A percentile compares a stretch with the other conserved stretches of the same genome.
phyloP scores from a whole-genome alignment of 1,140 invertebrate genomes.

The Drosophila kikkawai region DNA sequence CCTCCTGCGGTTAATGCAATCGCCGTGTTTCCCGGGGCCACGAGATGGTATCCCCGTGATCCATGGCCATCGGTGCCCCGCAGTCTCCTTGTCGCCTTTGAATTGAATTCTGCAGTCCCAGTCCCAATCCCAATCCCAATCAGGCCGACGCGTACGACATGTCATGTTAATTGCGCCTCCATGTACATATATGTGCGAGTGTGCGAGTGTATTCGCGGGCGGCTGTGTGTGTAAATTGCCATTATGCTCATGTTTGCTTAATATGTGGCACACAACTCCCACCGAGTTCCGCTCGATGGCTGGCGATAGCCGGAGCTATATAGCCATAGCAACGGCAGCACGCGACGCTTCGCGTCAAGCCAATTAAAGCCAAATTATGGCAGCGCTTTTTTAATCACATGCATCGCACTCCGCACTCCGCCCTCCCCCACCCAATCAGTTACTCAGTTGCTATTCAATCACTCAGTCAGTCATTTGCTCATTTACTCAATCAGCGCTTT shows the following conservation, averaged over 20 bases:
- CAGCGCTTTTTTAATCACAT: constrained; percentile 76
- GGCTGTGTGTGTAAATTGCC: constrained; percentile 56
- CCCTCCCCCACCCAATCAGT: constrained; percentile 11
- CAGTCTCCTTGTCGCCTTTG: background rate
- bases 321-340: constrained; percentile 47
- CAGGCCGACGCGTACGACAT: constrained; percentile 74
- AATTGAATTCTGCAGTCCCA: constrained; percentile 25
- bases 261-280: constrained; percentile 69
- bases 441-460: constrained; percentile 22
- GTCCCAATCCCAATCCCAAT: constrained; percentile 69
- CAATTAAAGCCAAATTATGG: constrained; percentile 80
- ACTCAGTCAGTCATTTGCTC: constrained; percentile 23
- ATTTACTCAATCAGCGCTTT: constrained; percentile 51
- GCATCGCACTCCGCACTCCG: constrained; percentile 44
- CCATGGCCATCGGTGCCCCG: constrained; percentile 2
- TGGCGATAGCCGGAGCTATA: constrained; percentile 21
- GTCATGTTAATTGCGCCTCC: constrained; percentile 75
- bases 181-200: constrained; percentile 8
- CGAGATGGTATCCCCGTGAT: constrained; percentile 24
- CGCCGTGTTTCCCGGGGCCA: constrained; percentile 33
- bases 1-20: constrained; percentile 75
- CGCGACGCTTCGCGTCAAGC: constrained; percentile 75
- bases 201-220: constrained; percentile 17
- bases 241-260: constrained; percentile 82
- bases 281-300: constrained; percentile 38